phyloP scores from a whole-genome alignment of 2,113 vertebrate species.

The Forbesichthys agassizii region DNA sequence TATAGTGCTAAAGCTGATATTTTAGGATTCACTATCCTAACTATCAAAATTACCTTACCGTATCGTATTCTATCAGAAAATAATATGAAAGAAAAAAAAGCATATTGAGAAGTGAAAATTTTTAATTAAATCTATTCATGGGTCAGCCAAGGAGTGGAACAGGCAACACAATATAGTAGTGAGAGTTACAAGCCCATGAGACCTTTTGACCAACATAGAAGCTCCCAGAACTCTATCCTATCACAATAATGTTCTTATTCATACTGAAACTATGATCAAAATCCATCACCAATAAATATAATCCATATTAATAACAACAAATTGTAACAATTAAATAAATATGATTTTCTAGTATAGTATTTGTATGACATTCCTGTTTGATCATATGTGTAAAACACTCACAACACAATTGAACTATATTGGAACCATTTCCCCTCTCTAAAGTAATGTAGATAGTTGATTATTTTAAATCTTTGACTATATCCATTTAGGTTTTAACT shows the following conservation, averaged over 20 bases:
- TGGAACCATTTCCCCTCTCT: background rate
- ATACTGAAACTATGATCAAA: background rate
- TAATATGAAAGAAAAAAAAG: background rate
- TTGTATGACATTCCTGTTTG: no score
- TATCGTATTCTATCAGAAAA: background rate
- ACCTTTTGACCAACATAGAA: background rate
- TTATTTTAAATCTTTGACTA: background rate
- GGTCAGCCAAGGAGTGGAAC: no score
- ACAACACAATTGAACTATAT: no score
- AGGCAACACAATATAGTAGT: no score
- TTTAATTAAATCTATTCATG: no score
- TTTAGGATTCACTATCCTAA: background rate
- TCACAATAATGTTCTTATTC: background rate
- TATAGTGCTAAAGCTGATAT: slow-evolving; percentile 17
- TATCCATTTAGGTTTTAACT: no score
- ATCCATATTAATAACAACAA: background rate
- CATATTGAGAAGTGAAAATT: background rate
- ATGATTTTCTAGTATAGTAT: no score
- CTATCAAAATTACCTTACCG: background rate
- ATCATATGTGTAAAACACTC: no score
- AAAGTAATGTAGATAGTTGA: background rate
- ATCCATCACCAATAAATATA: background rate
- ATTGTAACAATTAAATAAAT: no score
- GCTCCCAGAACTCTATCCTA: no score
- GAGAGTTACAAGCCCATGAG: background rate